These are phyloP conservation scores for Nansenia antarctica DNA, from an alignment of 2,113 vertebrate species.

Conservation along the genomic window DNA sequence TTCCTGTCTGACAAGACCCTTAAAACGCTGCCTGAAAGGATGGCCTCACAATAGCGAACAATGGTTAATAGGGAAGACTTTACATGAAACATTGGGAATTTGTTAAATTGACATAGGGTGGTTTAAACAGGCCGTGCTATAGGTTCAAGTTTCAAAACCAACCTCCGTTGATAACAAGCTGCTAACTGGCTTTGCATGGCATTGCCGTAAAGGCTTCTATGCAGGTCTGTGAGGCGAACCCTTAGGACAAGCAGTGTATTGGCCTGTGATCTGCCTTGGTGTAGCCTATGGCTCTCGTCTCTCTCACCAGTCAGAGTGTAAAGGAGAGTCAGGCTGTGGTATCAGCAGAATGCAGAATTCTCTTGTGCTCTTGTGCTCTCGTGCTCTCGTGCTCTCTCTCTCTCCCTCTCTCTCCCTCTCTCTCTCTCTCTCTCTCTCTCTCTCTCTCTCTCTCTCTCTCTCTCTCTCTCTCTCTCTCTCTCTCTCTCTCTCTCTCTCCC, in stretches of 20 bases:
- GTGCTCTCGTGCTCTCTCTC: constrained; percentile 34
- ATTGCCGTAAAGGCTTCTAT: constrained; percentile 34
- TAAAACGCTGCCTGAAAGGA: constrained; percentile 57
- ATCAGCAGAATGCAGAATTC: constrained; percentile 69
- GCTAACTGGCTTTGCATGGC: constrained; percentile 63
- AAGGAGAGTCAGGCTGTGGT: constrained; percentile 54
- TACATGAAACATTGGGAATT: constrained; percentile 61
- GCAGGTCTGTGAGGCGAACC: neutral
- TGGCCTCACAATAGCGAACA: constrained; percentile 43
- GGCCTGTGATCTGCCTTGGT: constrained; percentile 49
- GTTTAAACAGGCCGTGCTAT: constrained; percentile 29
- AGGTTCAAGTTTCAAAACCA: constrained; percentile 54
- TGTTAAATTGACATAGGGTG: constrained; percentile 18
- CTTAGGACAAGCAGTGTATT: constrained; percentile 52
- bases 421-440: neutral
- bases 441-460: neutral
- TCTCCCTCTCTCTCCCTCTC: neutral
- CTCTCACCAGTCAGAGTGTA: constrained; percentile 61
- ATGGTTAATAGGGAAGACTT: constrained; percentile 36
- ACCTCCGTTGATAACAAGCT: constrained; percentile 40
- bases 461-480: neutral
- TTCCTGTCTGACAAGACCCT: constrained; percentile 70
- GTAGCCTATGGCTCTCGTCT: constrained; percentile 52
- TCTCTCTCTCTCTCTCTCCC: neutral
- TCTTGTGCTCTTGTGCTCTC: constrained; percentile 43